Base-by-base conservation (phyloP, 2,888 invertebrate genomes). In the Hipparchia semele region DNA sequence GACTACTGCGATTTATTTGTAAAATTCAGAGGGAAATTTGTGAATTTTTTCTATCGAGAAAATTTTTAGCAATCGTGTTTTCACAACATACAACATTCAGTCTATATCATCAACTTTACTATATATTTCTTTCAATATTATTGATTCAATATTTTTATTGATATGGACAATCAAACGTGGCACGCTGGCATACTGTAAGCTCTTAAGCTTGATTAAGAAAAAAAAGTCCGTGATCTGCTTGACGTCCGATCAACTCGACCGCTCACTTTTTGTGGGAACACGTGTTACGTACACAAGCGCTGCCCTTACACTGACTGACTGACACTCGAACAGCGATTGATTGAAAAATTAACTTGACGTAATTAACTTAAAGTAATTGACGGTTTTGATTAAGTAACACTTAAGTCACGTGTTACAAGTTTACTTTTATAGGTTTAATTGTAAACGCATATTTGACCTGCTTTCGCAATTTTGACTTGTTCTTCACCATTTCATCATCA, bases 231-330 rank as follows among this genome's bases (percentile, higher is more conserved):
- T 69, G 60, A 71, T 74, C 68, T 49, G 49, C 65, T 60, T 46
- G 72, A 68, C 67, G 71, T 71, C 70, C 64, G 74, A 77, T 72
- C 75, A 58, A 72, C 70, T 69, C 68, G 71, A 61, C 77, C 79
- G 74, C 73, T 78, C 77, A 78, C 78, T 79, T 79, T 77, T 77
- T 78, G 66, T 73, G 51, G 69, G 70, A 76, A 75, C 76, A 72
- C 74, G 75, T 76, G 73, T 74, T 69, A 68, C 74, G 73, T 75
- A 75, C 72, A 61, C 70, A 74, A 62, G 61, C 62, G 68, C 67
- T 56, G 71, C 61, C 66, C 71, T 71, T 62, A 65, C 58, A 74
- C 71, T 62, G 68, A 64, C 66, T 51, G 13, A 33, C 59, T 13
- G 49, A 65, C 67, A 46, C 3, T 2, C 68, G 33, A 51, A 65